phyloP scores from a whole-genome alignment of 2,888 invertebrate species.

The Pheosia tremula region DNA sequence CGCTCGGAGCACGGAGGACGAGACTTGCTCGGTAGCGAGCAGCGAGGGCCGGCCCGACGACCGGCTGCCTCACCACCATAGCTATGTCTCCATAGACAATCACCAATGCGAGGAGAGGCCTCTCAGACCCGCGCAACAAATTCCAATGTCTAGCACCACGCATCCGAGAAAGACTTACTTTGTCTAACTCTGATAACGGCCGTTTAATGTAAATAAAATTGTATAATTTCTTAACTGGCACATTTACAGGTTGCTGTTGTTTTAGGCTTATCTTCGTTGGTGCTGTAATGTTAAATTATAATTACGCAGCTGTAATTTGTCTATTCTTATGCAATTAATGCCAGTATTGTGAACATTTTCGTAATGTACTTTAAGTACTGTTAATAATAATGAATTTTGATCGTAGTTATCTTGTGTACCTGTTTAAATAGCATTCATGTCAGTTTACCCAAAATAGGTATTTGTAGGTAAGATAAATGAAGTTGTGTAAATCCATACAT shows the following conservation, averaged over 20 bases:
- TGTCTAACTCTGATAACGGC: constrained; percentile 55
- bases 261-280: constrained; percentile 46
- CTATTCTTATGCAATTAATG: constrained; percentile 31
- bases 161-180: constrained; percentile 82
- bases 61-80: constrained; percentile 82
- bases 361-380: constrained; percentile 56
- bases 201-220: constrained; percentile 49
- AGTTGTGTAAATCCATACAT: constrained; percentile 53
- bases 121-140: constrained; percentile 77
- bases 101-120: constrained; percentile 81
- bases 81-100: constrained; percentile 83
- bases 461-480: constrained; percentile 2
- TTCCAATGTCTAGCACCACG: constrained; percentile 76
- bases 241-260: constrained; percentile 28
- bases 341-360: constrained; percentile 33
- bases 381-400: constrained; percentile 37
- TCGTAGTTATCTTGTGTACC: constrained; percentile 48
- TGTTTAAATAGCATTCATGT: constrained; percentile 46
- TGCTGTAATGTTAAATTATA: constrained; percentile 43
- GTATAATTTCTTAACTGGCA: constrained; percentile 31
- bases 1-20: constrained; percentile 85
- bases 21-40: constrained; percentile 84
- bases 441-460: constrained; percentile 17
- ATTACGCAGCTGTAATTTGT: constrained; percentile 38
- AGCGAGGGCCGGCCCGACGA: constrained; percentile 83